These are phyloP conservation scores for Autographa gamma DNA, from an alignment of 2,888 invertebrate genomes.

Conservation along the genomic window DNA sequence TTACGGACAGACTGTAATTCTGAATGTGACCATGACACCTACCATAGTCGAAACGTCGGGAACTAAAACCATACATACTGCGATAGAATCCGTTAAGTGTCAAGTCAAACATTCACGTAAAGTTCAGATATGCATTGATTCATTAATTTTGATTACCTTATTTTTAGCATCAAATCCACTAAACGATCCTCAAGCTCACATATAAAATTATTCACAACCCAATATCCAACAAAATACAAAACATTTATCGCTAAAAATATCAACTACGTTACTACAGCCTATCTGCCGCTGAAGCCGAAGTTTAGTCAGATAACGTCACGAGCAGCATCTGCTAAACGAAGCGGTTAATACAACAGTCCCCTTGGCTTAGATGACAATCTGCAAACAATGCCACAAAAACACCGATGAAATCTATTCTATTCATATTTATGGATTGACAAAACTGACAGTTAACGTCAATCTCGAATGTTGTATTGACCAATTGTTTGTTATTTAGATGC, in stretches of 20 bases:
- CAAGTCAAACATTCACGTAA: too few relatives aligned
- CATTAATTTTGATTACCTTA: too few relatives aligned
- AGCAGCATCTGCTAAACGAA: not conserved
- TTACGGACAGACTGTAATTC: too few relatives aligned
- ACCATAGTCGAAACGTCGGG: too few relatives aligned
- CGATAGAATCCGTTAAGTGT: too few relatives aligned
- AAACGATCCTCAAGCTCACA: too few relatives aligned
- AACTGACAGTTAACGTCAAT: not conserved
- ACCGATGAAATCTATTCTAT: not conserved
- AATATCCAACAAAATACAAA: not conserved
- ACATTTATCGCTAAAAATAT: not conserved
- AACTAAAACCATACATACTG: too few relatives aligned
- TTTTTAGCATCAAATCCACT: too few relatives aligned
- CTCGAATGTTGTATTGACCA: not conserved
- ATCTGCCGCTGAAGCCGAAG: conserved; percentile 29
- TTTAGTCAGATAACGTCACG: conserved; percentile 36
- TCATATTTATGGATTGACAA: conserved; percentile 1
- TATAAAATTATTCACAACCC: not conserved
- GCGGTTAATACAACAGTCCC: conserved; percentile 6
- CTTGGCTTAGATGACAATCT: conserved; percentile 8
- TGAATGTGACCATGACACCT: too few relatives aligned
- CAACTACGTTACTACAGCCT: not conserved
- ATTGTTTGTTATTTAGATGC: not conserved
- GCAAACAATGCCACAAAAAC: conserved; percentile 1
- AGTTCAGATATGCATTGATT: too few relatives aligned